Base-by-base conservation (phyloP, 2,888 invertebrate species). In the Germaria angustata region DNA sequence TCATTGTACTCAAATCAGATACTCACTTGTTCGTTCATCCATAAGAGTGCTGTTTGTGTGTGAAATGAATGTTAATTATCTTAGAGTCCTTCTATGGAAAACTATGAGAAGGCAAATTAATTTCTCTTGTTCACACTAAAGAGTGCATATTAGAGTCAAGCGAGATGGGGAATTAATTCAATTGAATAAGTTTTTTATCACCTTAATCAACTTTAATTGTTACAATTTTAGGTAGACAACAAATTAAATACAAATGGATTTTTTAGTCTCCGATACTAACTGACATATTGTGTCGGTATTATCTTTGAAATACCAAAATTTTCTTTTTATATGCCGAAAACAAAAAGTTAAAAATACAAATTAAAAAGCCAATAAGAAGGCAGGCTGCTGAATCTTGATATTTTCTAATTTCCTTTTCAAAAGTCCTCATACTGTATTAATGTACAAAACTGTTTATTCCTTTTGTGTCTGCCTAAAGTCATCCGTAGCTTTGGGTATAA, bases 201-300 rank as follows among this genome's bases (percentile, higher is more conserved):
- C 55, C 65, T 79, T 65, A 72, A 79, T 55, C 49, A 78, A 57
- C 66, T 59, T 41, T 66, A 72, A 72, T 59, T 41, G 57, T 79
- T 51, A 59, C 44, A 59, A 49, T 59, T 66, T 72, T 66, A 51
- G 15, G 11, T 7, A 20, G 59, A 36, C 66, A 57, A 66, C 72
- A 59, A 51, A 39, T 32, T 49, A 57, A 69, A 41, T 20, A 34
- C n/a, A n/a, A n/a, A n/a, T n/a, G n/a, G n/a, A n/a, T n/a, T n/a
- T n/a, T n/a, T n/a, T n/a, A n/a, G n/a, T n/a, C n/a, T n/a, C n/a
- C n/a, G n/a, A n/a, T n/a, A n/a, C 53, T 34, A 22, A 9, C 34
- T 15, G 1, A 44, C 6, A 1, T 13, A 11, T 11, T 36, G 13
- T 13, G 13, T 36, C 13, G 11, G 39, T n/a, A 5, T n/a, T 39